Base-by-base conservation (phyloP, 2,888 invertebrate genomes). In the Xanthia togata region DNA sequence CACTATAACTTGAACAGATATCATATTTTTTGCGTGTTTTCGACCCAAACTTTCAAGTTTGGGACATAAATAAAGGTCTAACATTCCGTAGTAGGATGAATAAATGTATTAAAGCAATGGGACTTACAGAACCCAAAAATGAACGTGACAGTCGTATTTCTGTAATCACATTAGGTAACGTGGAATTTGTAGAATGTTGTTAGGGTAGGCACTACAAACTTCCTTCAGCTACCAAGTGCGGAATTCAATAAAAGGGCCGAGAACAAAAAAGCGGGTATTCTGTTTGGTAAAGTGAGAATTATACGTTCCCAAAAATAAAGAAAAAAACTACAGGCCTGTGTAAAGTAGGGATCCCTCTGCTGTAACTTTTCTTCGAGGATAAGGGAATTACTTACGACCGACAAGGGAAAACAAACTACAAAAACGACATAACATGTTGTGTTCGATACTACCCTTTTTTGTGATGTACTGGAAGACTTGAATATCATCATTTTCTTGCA, bases 171-270 rank as follows among this genome's bases (percentile, higher is more conserved):
- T 92, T 92, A 92, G 88, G 89, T 90, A 89, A 89, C 88, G 86
- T 87, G 91, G 92, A 90, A 94, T 93, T 92, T 89, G 74, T 86
- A 91, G 93, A 94, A 94, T 94, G 90, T 90, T 92, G 92, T 93
- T 92, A 91, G 90, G 90, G 90, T 89, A 89, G 90, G 84, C 92
- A 91, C 91, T 91, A 91, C 92, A 91, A 94, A 93, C 93, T 93
- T 93, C 92, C 90, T 90, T 88, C 81, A 89, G 88, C 89, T 91
- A 92, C 93, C 93, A 90, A 93, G 91, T 92, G 90, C 85, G 95
- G 96, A 95, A 96, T 96, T 93, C 95, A 95, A 96, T 96, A 96
- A 94, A 94, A 93, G 91, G 90, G 89, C 90, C 92, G 90, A 73
- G 79, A 85, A 90, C 92, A 91, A 91, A 92, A 90, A 91, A 91